Evolutionary conservation across 2,113 vertebrate genomes (phyloP), one percentile per base, ranked within the genome.

Genomic region (Lipotes vexillifer): DNA sequence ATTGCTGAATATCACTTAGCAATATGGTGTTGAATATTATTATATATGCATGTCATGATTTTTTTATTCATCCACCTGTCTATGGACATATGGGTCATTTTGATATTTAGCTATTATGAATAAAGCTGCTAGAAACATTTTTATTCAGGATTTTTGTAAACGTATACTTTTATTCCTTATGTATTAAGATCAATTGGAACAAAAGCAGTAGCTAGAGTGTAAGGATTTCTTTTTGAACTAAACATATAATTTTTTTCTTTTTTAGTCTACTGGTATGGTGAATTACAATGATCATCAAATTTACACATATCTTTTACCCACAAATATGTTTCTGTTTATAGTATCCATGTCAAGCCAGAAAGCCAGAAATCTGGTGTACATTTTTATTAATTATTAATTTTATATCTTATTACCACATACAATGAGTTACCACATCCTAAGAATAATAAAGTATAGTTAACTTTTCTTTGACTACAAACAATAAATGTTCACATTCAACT

Each of bases 241-340:
- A 87, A 17, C 5, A 69, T 57, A 21, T 46, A 14, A 21, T 61
- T 82, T 92, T 68, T 66, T 66, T 38, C 23, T 29, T 68, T 52
- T 75, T 65, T 84, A 75, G 20, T 46, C 44, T n/a, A 71, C 33
- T 38, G 33, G 25, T 59, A 6, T 5, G 5, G 2, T 44, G 9
- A 85, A 65, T 72, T 78, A 66, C 12, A 66, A 23, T 33, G 25
- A 14, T 55, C 93, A 86, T 72, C 36, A 90, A 90, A 83, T 49
- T 41, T 65, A 44, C 4, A 59, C 5, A n/a, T 10, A 66, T 72
- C 0, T 38, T 65, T 36, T 12, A 0, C n/a, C 12, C 1, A 0
- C 31, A 52, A 83, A 59, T 55, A 65, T n/a, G 10, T 3, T 63
- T 8, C 8, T 52, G 3, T 2, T 82, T 11, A 59, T 29, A 61